phyloP scores from a whole-genome alignment of 1,140 invertebrate genomes.

The Colletes latitarsis region DNA sequence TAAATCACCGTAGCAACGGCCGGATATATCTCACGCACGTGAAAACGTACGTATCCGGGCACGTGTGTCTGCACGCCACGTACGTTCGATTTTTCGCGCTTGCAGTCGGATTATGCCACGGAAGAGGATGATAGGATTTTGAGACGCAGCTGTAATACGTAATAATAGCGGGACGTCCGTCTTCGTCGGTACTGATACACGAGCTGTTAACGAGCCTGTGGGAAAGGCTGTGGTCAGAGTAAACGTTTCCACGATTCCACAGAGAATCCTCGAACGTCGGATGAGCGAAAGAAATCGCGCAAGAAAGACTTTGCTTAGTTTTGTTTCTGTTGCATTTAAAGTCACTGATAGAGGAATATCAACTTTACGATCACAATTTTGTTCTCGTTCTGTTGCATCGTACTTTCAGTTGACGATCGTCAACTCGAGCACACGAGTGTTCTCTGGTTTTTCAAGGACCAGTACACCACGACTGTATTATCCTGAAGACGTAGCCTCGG shows the following conservation, averaged over 20 bases:
- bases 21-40: constrained; percentile 51
- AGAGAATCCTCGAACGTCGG: neutral
- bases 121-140: neutral
- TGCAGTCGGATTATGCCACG: neutral
- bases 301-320: too few species aligned
- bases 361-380: too few species aligned
- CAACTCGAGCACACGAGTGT: too few species aligned
- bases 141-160: neutral
- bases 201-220: constrained; percentile 12
- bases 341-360: too few species aligned
- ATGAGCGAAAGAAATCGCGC: neutral
- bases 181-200: neutral
- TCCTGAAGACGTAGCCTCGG: too few species aligned
- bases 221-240: neutral
- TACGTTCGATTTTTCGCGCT: constrained; percentile 5
- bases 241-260: neutral
- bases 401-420: too few species aligned
- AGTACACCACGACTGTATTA: too few species aligned
- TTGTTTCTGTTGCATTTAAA: too few species aligned
- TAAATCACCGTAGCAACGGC: constrained; percentile 55
- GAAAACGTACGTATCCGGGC: neutral
- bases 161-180: neutral
- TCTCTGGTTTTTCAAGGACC: too few species aligned
- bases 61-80: neutral
- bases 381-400: too few species aligned